Base-by-base conservation (phyloP, 1,140 invertebrate genomes). In the Diprion similis region DNA sequence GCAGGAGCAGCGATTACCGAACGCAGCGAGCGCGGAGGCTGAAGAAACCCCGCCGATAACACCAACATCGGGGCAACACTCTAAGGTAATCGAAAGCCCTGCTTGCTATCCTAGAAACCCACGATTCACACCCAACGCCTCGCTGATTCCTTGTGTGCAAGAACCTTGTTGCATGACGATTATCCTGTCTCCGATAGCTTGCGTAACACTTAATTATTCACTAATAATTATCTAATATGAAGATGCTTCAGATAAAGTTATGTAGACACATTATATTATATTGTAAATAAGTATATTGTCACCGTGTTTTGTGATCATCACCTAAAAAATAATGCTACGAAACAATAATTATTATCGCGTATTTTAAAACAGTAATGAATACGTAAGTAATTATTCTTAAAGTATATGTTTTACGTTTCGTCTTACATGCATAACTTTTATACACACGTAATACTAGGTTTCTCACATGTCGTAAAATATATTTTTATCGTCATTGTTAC, bases 1-100 rank as follows among this genome's bases (percentile, higher is more conserved):
- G 48, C 96, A 98, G 90, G 96, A 98, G 86, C 96, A 98, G 86
- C 92, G 96, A 78, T 89, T 95, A 75, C 95, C 95, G 84, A 91
- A 91, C 77, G 88, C 90, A 76, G 80, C 88, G 71, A 88, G 84
- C 78, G 79, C 86, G 65, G 84, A 90, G 17, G 83, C 87, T n/a
- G 92, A 92, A 75, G 93, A 91, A 84, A 92, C 90, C 75, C 90
- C 89, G 75, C 89, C 88, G n/a, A 88, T 89, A 80, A 92, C 89
- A 82, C 92, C 91, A 81, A 93, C 91, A 82, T 91, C 92, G 75
- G 88, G 90, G 68, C 89, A 88, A 86, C 90, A 91, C 78, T 90
- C 92, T 80, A 93, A 93, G 91, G 92, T 93, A 90, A 87, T 46
- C 19, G 19, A 66, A 19, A 37, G 45, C 19, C 67, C 67, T 37